Base-by-base conservation (phyloP, 2,888 invertebrate species). In the Drosophila mayaguana region DNA sequence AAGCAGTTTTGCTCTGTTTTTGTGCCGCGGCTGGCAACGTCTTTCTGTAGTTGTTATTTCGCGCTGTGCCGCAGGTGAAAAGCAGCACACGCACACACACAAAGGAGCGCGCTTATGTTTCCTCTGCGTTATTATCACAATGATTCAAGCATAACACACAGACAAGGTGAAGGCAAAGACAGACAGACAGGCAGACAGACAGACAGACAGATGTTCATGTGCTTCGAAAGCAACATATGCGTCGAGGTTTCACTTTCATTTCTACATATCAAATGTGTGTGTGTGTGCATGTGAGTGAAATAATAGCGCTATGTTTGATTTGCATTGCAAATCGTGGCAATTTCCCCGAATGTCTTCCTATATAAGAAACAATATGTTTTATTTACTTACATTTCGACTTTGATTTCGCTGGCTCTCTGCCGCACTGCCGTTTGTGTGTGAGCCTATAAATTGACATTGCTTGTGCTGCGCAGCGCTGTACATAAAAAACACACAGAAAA, bases 331-430 rank as follows among this genome's bases (percentile, higher is more conserved):
- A 86, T 86, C 84, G 87, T 72, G 78, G 89, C 87, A 86, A 86
- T 86, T 86, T 88, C 71, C 84, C 82, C 84, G 82, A 88, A 86
- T 86, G 86, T 86, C 86, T 86, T 87, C 78, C 87, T 83, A 83
- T 87, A 86, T 77, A 87, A 79, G 76, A 87, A 87, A 89, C 89
- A 89, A 86, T 89, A 89, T 86, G 84, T 89, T 89, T 86, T 89
- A 86, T 86, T 86, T 88, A 86, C 89, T 83, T 83, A 88, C 89
- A 83, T 83, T 80, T 83, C 48, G 89, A 81, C 84, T 85, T 88
- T 85, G 88, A 85, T 85, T 85, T 48, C n/a, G 1, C 28, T 28
- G 28, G 11, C n/a, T n/a, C 48, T 28, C 11, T 7, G 38, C 34
- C 34, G 66, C 69, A 50, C 28, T 40, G 12, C 12, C 22, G 25